Evolutionary conservation across 2,113 vertebrate species (phyloP), one percentile per base, ranked within the genome.

Genomic region (Peromyscus maniculatus): DNA sequence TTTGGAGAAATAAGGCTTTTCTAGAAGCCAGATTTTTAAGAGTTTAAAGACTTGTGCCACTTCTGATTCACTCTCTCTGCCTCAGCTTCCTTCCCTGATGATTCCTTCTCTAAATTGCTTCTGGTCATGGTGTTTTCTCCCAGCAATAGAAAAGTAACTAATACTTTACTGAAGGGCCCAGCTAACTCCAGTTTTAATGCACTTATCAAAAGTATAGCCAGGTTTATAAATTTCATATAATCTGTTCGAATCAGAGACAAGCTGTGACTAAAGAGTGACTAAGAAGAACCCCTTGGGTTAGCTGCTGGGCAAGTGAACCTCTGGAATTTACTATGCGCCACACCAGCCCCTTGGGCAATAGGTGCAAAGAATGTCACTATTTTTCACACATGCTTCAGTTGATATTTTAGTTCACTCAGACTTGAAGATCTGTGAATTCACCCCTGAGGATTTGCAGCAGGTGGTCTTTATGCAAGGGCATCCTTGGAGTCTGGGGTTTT

Each of bases 181-280:
- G 22, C 7, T 87, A 95, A 39, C 71, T 94, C 24, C 49, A 36
- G 9, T 79, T 97, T 95, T 93, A 59, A 19, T 77, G 64, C 57
- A 49, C 17, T 88, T 66, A 43, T 89, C 64, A 74, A 87, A 95
- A 82, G 21, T 31, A 89, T 52, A 87, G 78, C 62, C 69, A 22
- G 43, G 67, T 55, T 77, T 78, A 2, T 91, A 66, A 19, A 33
- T 94, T 88, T 91, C n/a, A 67, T 21, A 69, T 28, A 9, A 67
- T 4, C 83, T 46, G 11, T 4, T 46, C 66, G n/a, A 94, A 74
- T 46, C 31, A 94, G 6, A 64, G 88, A 93, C 43, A 93, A 82
- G 19, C 24, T 72, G 4, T 80, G 15, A 86, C 43, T 84, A 31
- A 62, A 36, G 62, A 19, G 21, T 1, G 21, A 3, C 8, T 71